phyloP scores from a whole-genome alignment of 2,888 invertebrate genomes.

The Drosophila acutilabella region DNA sequence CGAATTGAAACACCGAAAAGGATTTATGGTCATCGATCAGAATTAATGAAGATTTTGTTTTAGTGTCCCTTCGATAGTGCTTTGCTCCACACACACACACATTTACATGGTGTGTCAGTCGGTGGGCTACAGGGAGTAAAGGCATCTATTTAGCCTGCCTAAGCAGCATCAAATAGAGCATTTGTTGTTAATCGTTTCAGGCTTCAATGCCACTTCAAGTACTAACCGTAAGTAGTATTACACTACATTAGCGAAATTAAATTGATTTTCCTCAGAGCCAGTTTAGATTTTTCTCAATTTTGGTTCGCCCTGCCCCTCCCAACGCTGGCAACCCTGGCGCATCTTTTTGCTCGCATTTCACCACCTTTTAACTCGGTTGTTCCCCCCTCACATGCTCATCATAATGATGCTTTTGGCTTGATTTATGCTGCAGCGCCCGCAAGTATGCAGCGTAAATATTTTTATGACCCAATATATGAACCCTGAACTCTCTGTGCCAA shows the following conservation, averaged over 20 bases:
- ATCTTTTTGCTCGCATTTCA: conserved; percentile 41
- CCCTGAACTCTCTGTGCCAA: conserved; percentile 1
- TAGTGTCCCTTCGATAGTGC: conserved; percentile 46
- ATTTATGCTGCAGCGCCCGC: conserved; percentile 80
- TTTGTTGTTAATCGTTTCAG: conserved; percentile 73
- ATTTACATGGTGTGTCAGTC: background rate
- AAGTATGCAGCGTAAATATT: conserved; percentile 80
- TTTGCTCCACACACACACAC: conserved; percentile 1
- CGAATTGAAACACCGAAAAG: conserved; percentile 71
- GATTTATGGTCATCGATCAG: conserved; percentile 86
- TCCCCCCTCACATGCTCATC: conserved; percentile 37
- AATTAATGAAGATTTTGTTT: conserved; percentile 85
- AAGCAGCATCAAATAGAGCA: conserved; percentile 69
- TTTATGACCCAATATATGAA: conserved; percentile 70
- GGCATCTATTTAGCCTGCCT: conserved; percentile 12
- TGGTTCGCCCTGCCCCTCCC: background rate
- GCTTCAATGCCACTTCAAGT: conserved; percentile 47
- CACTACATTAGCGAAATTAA: conserved; percentile 84
- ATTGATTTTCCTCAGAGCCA: conserved; percentile 66
- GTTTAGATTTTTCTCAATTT: conserved; percentile 27
- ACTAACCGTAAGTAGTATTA: conserved; percentile 60
- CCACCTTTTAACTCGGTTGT: conserved; percentile 58
- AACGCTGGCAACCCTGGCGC: conserved; percentile 41
- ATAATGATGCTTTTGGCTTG: conserved; percentile 67
- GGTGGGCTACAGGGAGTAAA: background rate